Evolutionary conservation across 1,140 invertebrate genomes (phyloP), one percentile per base, ranked within the genome.

Genomic region (Hypsibius dujardini): DNA sequence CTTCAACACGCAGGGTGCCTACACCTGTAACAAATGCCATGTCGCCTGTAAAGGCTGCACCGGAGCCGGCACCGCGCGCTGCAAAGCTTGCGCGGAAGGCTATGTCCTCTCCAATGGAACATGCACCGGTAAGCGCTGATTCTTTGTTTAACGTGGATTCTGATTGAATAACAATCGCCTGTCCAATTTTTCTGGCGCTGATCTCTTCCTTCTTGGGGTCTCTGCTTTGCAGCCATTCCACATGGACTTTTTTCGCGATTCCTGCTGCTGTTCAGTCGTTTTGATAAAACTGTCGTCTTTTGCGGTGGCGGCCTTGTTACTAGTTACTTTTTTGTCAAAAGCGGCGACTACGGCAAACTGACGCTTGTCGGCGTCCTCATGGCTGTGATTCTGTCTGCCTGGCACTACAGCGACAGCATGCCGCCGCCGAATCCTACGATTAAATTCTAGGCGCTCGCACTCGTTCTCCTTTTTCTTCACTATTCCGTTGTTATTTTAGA

Each of bases 1-100:
- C 78, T 82, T 92, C 1, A 98, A 98, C 79, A 89, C 86, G 59
- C 87, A 91, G 74, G 95, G 95, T 46, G 88, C 89, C 0, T 94
- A 86, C 78, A 79, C 82, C 40, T 98, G 95, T 80, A 79, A 87
- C 74, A 75, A 79, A 78, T 73, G 72, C 60, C 71, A 74, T 69
- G 1, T 72, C 71, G 74, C 47, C 46, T 59, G 62, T 42, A 7
- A 67, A 14, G 62, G 62, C 42, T 67, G 62, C 42, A 14, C 62
- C 7, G 62, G 62, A 14, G 7, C 62, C 42, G 62, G 62, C 12
- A 42, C 62, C 7, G 62, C 7, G 42, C 7, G 42, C 3, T 67
- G 62, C 42, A 7, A 42, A 3, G 45, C 7, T 42, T 67, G 62
- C 42, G 62, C 62, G 62, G 62, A 67, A 14, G 62, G 62, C 3